phyloP scores from a whole-genome alignment of 2,113 vertebrate genomes.

The Barbus barbus region DNA sequence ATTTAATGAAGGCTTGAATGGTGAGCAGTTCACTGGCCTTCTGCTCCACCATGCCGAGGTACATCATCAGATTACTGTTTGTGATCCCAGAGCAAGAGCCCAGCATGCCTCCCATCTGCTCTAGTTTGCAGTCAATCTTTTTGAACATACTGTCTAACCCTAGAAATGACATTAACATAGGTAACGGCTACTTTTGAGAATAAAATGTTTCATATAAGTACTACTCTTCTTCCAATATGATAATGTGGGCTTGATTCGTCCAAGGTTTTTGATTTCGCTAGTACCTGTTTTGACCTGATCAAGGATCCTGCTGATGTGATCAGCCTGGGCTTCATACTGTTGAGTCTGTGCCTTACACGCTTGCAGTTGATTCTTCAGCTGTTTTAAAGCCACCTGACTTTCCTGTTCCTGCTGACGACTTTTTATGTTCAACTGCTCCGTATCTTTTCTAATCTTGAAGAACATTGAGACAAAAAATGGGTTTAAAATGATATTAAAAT shows the following conservation, averaged over 20 bases:
- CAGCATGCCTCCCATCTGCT: conserved; percentile 73
- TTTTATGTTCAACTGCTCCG: conserved; percentile 62
- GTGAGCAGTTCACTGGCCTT: conserved; percentile 79
- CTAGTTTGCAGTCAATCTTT: conserved; percentile 73
- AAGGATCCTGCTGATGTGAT: conserved; percentile 64
- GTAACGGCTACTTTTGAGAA: too few relatives aligned
- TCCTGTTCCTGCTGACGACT: conserved; percentile 62
- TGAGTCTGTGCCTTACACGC: conserved; percentile 59
- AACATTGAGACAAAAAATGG: not conserved
- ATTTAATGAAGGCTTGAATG: conserved; percentile 74
- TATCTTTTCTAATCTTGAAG: conserved; percentile 71
- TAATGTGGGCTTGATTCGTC: too few relatives aligned
- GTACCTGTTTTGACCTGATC: conserved; percentile 74
- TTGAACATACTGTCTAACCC: conserved; percentile 72
- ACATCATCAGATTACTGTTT: conserved; percentile 78
- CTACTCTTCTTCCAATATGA: too few relatives aligned
- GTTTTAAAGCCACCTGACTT: conserved; percentile 54
- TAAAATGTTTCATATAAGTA: too few relatives aligned
- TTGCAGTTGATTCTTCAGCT: conserved; percentile 61
- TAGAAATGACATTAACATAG: conserved; percentile 49
- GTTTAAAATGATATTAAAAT: too few relatives aligned
- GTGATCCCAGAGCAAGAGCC: conserved; percentile 73
- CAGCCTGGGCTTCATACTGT: conserved; percentile 61
- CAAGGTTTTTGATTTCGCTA: too few relatives aligned
- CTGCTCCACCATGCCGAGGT: conserved; percentile 80